Conservation (phyloP, 2,888 invertebrate genomes). For the Phaedon cochleariae region DNA sequence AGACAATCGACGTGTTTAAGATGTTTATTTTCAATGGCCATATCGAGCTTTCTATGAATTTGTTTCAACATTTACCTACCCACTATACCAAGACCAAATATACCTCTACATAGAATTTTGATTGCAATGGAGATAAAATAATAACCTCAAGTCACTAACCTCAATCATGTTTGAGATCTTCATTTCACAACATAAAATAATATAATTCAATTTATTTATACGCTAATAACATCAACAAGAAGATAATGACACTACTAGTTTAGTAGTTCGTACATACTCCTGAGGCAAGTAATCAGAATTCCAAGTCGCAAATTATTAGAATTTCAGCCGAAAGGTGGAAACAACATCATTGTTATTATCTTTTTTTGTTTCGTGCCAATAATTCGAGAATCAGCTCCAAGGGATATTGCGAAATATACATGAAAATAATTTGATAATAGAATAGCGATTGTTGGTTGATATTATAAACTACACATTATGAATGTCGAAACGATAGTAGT, state of each 20-base stretch:
- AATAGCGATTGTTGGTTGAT: not conserved
- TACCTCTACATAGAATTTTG: too few species aligned
- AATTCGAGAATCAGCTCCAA: conserved; percentile 19
- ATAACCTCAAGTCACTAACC: not conserved
- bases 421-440: not conserved
- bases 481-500: too few species aligned
- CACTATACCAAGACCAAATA: too few species aligned
- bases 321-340: conserved; percentile 24
- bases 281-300: conserved; percentile 18
- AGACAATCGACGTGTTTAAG: too few species aligned
- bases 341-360: conserved; percentile 23
- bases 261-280: not conserved
- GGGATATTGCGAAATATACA: not conserved
- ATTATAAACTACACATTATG: not conserved
- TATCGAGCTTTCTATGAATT: too few species aligned
- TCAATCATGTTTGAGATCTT: not conserved
- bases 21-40: too few species aligned
- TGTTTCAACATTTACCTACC: too few species aligned
- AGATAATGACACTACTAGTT: not conserved
- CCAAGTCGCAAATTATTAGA: conserved; percentile 25
- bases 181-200: not conserved
- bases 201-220: not conserved
- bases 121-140: too few species aligned
- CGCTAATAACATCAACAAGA: not conserved
- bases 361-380: conserved; percentile 24